These are phyloP conservation scores for Platygyra sinensis DNA, from an alignment of 64 coral and sea anemone genomes.

Conservation along the genomic window DNA sequence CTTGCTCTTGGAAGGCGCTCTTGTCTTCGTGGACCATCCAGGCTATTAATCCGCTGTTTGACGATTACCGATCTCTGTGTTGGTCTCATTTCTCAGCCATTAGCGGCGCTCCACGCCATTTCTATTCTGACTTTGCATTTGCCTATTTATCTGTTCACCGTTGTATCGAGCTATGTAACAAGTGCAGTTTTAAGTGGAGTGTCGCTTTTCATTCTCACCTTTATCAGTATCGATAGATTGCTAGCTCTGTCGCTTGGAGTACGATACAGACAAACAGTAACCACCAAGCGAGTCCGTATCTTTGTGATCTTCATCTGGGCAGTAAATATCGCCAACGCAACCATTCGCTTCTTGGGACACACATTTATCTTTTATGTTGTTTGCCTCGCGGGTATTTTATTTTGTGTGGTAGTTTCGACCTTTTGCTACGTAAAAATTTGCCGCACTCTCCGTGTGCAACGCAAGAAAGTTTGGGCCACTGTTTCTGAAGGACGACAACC, in stretches of 20 bases:
- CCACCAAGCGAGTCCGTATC: background rate
- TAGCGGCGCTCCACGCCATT: background rate
- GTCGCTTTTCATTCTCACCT: background rate
- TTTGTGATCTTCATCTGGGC: background rate
- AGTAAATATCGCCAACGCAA: background rate
- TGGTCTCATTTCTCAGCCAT: background rate
- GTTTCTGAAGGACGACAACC: background rate
- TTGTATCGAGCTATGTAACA: background rate
- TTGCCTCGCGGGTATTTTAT: background rate
- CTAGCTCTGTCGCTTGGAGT: background rate
- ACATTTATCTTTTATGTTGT: background rate
- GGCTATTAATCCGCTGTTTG: background rate
- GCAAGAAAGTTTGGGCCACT: background rate
- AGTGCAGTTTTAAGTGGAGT: background rate
- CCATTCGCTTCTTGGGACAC: background rate
- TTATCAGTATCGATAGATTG: background rate
- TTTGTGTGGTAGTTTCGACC: background rate
- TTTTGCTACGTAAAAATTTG: background rate
- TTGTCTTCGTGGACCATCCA: background rate
- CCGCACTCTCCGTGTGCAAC: background rate
- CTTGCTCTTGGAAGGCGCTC: background rate
- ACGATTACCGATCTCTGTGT: background rate
- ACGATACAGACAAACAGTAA: background rate
- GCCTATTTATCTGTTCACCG: background rate
- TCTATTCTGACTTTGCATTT: background rate